Base-by-base conservation (phyloP, 2,113 vertebrate genomes). In the western clawed frog (Xenopus tropicalis) region DNA sequence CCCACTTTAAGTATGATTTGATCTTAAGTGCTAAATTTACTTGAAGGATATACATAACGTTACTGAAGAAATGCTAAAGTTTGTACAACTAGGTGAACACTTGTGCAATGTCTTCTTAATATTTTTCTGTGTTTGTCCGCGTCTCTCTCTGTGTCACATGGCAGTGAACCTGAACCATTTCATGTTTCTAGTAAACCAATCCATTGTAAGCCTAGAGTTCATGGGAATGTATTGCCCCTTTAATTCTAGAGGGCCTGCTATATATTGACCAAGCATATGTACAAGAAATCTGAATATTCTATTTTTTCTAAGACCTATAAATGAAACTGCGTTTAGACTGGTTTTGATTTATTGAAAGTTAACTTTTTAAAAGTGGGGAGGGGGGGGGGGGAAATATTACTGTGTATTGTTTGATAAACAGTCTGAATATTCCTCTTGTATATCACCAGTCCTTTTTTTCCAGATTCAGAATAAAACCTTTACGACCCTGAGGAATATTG, bases 1-100 rank as follows among this genome's bases (percentile, higher is more conserved):
- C n/a, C n/a, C n/a, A n/a, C n/a, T n/a, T 6, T 29, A 6, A 3
- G 25, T 29, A 29, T 37, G 29, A 37, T 2, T 37, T 37, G 3
- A 37, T 37, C 29, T 6, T 5, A 2, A 37, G 29, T 82, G 85
- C 84, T 85, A 84, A 88, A 78, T 83, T 91, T 91, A 90, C 84
- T 88, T 91, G 87, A 91, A 92, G 83, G 88, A 84, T 88, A 83
- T 89, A 88, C 80, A 80, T n/a, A 66, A 88, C 29, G 10, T 84
- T 82, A 59, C 56, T 68, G 78, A 85, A 81, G 77, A 86, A 46
- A 83, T 87, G 86, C 64, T 70, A 82, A 79, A 79, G 78, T 88
- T 37, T 7, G 76, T 90, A 87, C 80, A 82, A 83, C 88, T 90
- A 84, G 86, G 82, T 91, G 81, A 87, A 29, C 85, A 88, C 79